Evolutionary conservation across 2,888 invertebrate genomes (phyloP).

Genomic region (Gryllus longicercus): DNA sequence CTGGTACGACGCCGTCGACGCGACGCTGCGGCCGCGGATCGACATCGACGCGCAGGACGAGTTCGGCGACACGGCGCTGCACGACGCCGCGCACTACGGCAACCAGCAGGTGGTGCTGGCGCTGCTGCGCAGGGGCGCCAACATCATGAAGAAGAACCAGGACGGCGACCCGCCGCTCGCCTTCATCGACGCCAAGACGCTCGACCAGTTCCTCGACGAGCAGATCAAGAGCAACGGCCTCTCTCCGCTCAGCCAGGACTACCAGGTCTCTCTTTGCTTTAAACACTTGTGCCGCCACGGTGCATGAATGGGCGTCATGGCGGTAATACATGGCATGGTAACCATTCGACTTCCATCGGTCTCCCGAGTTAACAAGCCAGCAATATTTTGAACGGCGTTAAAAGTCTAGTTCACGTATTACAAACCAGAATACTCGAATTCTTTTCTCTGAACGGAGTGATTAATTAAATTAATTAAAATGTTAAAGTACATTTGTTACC

Average conservation of each 20-base stretch:
- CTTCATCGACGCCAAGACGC: conserved; percentile 19
- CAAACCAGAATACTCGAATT: no score
- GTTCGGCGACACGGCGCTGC: conserved; percentile 26
- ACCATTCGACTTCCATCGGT: no score
- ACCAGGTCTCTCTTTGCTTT: neutral
- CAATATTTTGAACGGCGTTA: no score
- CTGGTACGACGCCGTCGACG: neutral
- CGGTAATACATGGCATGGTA: no score
- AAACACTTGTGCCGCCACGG: accelerated
- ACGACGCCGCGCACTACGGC: conserved; percentile 27
- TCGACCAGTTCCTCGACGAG: conserved; percentile 20
- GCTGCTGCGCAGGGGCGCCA: conserved; percentile 25
- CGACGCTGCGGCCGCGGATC: neutral
- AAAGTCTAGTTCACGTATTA: no score
- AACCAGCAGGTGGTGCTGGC: conserved; percentile 22
- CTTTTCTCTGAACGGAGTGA: no score
- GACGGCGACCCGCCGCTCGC: conserved; percentile 23
- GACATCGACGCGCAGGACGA: conserved; percentile 24
- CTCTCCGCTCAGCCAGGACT: neutral
- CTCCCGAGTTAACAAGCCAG: no score
- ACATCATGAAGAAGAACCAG: neutral
- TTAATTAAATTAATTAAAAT: no score
- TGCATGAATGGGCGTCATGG: no score
- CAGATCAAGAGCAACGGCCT: conserved; percentile 19
- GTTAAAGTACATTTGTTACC: no score